Conservation (phyloP, 2,888 invertebrate genomes). For the Drosophila tripunctata region DNA sequence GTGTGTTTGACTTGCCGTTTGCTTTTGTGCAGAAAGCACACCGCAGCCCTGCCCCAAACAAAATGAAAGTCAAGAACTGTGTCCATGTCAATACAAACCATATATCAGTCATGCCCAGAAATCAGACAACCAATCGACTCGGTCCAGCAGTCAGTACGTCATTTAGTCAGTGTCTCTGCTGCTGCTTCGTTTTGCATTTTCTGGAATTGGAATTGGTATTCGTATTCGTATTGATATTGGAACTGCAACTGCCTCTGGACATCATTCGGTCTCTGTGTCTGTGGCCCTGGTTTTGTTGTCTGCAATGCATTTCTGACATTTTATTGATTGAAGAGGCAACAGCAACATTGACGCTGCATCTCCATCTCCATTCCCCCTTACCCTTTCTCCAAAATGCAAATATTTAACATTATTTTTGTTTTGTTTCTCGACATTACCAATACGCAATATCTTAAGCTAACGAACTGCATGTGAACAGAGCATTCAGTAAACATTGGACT, state of each 20-base stretch:
- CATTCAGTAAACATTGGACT: slow-evolving; percentile 65
- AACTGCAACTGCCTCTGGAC: slow-evolving; percentile 4
- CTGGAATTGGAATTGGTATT: slow-evolving; percentile 21
- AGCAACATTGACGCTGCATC: slow-evolving; percentile 50
- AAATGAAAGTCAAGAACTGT: slow-evolving; percentile 78
- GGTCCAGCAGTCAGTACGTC: slow-evolving; percentile 65
- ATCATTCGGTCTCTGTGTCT: neutral
- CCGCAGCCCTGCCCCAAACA: slow-evolving; percentile 45
- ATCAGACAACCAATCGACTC: slow-evolving; percentile 67
- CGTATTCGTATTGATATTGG: neutral
- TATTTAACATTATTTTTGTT: slow-evolving; percentile 57
- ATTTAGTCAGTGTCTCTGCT: slow-evolving; percentile 53
- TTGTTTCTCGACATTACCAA: slow-evolving; percentile 40
- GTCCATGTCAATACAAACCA: slow-evolving; percentile 78
- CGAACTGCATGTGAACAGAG: slow-evolving; percentile 44
- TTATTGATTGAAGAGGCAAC: slow-evolving; percentile 78
- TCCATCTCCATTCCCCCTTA: neutral
- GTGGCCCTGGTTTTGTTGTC: slow-evolving; percentile 37
- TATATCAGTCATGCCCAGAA: slow-evolving; percentile 74
- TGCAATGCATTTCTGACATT: slow-evolving; percentile 78
- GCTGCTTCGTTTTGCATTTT: neutral
- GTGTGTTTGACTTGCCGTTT: slow-evolving; percentile 25
- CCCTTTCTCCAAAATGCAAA: slow-evolving; percentile 55
- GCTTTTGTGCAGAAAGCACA: slow-evolving; percentile 42
- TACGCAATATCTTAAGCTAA: slow-evolving; percentile 61